These are phyloP conservation scores for Hemaris fuciformis DNA, from an alignment of 2,888 invertebrate genomes.

Conservation along the genomic window DNA sequence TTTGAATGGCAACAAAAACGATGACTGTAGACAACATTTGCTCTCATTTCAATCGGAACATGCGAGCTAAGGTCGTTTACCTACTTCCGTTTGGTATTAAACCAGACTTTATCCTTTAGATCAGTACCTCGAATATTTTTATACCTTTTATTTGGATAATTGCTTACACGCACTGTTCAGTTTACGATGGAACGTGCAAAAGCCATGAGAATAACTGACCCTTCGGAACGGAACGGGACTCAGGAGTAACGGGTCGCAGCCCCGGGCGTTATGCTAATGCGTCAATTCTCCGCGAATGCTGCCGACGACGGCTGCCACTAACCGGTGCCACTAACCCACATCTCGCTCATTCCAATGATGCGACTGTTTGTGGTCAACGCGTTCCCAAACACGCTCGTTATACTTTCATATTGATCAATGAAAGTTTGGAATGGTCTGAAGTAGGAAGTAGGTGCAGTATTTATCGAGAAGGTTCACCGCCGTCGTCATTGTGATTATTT, in stretches of 20 bases:
- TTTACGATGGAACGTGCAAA: conserved; percentile 46
- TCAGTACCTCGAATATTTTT: not conserved
- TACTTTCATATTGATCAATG: conserved; percentile 75
- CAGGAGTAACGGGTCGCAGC: conserved; percentile 70
- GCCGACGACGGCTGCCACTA: conserved; percentile 47
- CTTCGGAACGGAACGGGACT: conserved; percentile 56
- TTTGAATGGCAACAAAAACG: conserved; percentile 60
- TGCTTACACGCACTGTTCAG: conserved; percentile 12
- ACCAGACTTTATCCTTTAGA: not conserved
- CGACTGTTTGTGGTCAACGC: conserved; percentile 69
- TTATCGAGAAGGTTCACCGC: conserved; percentile 20
- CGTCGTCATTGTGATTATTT: conserved; percentile 23
- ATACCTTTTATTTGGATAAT: not conserved
- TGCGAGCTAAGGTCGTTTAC: not conserved
- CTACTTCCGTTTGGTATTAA: conserved; percentile 1
- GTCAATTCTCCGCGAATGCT: conserved; percentile 52
- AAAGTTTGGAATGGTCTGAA: conserved; percentile 62
- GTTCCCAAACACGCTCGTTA: conserved; percentile 73
- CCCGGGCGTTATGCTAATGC: conserved; percentile 72
- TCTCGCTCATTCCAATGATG: conserved; percentile 65
- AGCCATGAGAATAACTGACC: conserved; percentile 63
- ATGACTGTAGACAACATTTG: conserved; percentile 32
- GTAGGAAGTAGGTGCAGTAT: conserved; percentile 34
- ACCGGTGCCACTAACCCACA: conserved; percentile 76
- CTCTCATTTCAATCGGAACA: conserved; percentile 7